Evolutionary conservation across 1,140 invertebrate species (phyloP), one percentile per base, ranked within the genome.

Genomic region (Sesamia nonagrioides): DNA sequence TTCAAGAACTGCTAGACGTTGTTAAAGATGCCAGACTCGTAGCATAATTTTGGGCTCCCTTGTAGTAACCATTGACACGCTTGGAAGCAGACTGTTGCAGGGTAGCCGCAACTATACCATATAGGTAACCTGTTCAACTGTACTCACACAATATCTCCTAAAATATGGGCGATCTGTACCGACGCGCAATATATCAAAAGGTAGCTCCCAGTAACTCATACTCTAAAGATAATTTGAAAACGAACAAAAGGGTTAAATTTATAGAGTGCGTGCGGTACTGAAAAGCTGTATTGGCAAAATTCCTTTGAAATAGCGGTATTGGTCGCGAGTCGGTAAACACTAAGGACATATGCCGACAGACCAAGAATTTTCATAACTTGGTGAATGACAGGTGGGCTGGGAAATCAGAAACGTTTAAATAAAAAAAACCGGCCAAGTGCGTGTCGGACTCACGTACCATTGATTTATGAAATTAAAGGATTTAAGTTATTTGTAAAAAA

Each of bases 181-280:
- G n/a, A 4, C 42, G 13, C 66, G 13, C 66, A 6, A 50, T 69
- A 69, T 69, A 69, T 69, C 66, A 69, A 33, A 69, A 69, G 66
- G 66, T 48, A 50, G 17, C 42, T 48, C 66, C n/a, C 42, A 48
- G 40, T 33, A 69, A 45, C 35, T 61, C 66, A 48, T 69, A 69
- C 42, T 33, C 42, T n/a, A 4, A 69, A 69, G 66, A 69, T 69
- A 69, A 69, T 69, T 69, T 48, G 42, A 69, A 50, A 69, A 69
- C 66, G 66, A 69, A 69, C 66, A 69, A 69, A 48, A 48, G 66
- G 66, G 42, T 69, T 45, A 45, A 69, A 69, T 69, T 69, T 69
- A 69, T 69, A 69, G 66, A 69, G 66, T 69, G 66, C 66, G 66
- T 69, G 66, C 42, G 27, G 21, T 13, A 17, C 18, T 69, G 66